Percentiles rank a stretch among this genome's conserved stretches.
phyloP scores from a whole-genome alignment of 1,140 invertebrate species.

The Megathymus violae region DNA sequence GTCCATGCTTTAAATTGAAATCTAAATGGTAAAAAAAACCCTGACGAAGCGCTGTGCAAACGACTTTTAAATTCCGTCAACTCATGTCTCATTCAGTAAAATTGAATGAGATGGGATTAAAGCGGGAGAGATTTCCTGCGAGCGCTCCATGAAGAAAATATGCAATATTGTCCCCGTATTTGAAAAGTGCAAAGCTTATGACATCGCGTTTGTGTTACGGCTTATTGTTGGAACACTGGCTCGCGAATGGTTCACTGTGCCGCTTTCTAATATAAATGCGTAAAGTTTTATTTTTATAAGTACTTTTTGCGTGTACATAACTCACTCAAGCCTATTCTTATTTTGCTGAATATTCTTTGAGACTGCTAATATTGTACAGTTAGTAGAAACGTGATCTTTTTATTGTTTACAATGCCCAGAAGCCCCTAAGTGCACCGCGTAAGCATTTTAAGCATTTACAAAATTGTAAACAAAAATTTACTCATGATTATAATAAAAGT shows the following conservation, averaged over 20 bases:
- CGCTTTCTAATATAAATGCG: slow-evolving; percentile 12
- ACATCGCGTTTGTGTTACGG: slow-evolving; percentile 20
- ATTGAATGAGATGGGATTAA: slow-evolving; percentile 26
- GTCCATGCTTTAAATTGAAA: neutral
- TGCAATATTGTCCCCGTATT: slow-evolving; percentile 28
- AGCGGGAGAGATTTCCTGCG: slow-evolving; percentile 23
- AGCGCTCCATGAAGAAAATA: slow-evolving; percentile 19
- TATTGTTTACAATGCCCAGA: no score
- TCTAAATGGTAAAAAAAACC: slow-evolving; percentile 18
- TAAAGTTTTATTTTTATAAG: slow-evolving; percentile 12
- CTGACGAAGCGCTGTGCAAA: slow-evolving; percentile 10
- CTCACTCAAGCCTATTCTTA: no score
- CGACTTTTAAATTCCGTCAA: slow-evolving; percentile 30
- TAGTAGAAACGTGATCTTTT: no score
- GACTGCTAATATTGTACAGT: no score
- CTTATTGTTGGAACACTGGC: slow-evolving; percentile 21
- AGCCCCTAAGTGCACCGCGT: no score
- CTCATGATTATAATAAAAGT: no score
- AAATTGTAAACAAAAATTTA: no score
- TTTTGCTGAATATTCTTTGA: no score
- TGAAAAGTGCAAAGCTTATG: slow-evolving; percentile 34
- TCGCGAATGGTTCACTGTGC: neutral
- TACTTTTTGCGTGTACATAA: neutral
- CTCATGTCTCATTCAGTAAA: slow-evolving; percentile 26
- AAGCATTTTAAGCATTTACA: no score